Conservation (phyloP, 2,113 vertebrate genomes). For the Piaya cayana region DNA sequence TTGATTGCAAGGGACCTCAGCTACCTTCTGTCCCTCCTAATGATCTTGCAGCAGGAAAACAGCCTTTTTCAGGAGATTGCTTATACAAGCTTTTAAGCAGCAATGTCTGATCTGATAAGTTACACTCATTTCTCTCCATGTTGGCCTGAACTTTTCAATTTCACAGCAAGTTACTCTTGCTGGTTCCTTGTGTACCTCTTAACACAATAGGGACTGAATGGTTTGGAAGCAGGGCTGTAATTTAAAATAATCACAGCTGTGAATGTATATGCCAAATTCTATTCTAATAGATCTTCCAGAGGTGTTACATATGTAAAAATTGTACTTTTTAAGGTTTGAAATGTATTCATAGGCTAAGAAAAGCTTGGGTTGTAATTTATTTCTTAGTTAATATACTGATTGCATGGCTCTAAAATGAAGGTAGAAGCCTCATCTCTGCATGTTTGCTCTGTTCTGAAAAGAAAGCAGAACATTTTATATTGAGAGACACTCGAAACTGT, state of each 20-base stretch:
- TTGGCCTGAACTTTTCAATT: neutral
- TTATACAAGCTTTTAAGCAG: neutral
- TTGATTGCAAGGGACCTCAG: neutral
- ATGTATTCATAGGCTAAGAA: neutral
- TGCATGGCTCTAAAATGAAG: neutral
- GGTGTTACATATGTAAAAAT: neutral
- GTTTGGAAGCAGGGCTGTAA: neutral
- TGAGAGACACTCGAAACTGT: constrained; percentile 34
- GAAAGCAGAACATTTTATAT: constrained; percentile 17
- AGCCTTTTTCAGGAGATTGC: fast-evolving
- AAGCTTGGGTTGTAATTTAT: constrained; percentile 10
- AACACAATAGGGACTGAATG: neutral
- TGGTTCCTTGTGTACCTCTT: neutral
- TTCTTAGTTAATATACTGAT: constrained; percentile 5
- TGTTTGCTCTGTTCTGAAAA: constrained; percentile 50
- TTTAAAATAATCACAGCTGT: constrained; percentile 23
- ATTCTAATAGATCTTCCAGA: neutral
- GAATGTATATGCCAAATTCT: neutral
- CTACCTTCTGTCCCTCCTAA: neutral
- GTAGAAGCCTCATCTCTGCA: neutral
- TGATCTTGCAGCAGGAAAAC: neutral
- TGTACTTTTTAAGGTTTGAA: neutral
- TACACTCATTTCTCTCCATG: neutral
- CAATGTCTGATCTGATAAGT: neutral
- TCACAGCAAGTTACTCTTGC: neutral